Percentiles rank a stretch among this genome's conserved stretches.
Evolutionary conservation across 2,888 invertebrate species (phyloP).

Genomic region (Mythimna loreyi): DNA sequence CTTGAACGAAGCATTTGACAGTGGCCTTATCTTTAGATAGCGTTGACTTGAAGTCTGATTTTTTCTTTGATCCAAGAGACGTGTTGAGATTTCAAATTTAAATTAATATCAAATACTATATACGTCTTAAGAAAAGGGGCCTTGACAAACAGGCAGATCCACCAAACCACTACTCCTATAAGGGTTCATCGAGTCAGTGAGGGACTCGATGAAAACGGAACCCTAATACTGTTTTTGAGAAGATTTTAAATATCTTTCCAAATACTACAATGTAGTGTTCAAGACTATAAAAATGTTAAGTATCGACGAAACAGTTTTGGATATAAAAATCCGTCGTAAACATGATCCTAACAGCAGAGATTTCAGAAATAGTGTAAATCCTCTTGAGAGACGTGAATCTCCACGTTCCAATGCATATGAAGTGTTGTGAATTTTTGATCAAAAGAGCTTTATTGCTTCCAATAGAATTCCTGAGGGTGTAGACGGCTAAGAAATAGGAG

Average conservation of each 20-base stretch:
- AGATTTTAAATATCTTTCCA: constrained; percentile 21
- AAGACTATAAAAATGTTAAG: constrained; percentile 40
- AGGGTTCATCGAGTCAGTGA: too few species aligned
- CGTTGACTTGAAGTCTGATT: too few species aligned
- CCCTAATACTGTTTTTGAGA: constrained; percentile 9
- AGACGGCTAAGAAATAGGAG: constrained; percentile 2
- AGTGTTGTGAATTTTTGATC: constrained; percentile 37
- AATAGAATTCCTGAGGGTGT: constrained; percentile 20
- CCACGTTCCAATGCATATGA: constrained; percentile 30
- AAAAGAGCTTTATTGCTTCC: constrained; percentile 39
- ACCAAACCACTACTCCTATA: too few species aligned
- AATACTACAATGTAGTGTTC: constrained; percentile 6
- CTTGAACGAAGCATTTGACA: too few species aligned
- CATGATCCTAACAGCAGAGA: constrained; percentile 24
- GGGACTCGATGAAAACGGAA: too few species aligned
- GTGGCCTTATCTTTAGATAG: too few species aligned
- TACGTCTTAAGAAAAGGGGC: neutral
- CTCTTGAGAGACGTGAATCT: constrained; percentile 19
- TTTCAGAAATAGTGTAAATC: constrained; percentile 42
- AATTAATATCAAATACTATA: too few species aligned
- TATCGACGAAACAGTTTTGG: constrained; percentile 38
- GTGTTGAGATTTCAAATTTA: too few species aligned
- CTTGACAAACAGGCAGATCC: neutral
- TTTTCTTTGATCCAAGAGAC: too few species aligned
- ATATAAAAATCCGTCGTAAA: constrained; percentile 40